phyloP scores from a whole-genome alignment of 2,113 vertebrate genomes.

The Pygoscelis antarcticus region DNA sequence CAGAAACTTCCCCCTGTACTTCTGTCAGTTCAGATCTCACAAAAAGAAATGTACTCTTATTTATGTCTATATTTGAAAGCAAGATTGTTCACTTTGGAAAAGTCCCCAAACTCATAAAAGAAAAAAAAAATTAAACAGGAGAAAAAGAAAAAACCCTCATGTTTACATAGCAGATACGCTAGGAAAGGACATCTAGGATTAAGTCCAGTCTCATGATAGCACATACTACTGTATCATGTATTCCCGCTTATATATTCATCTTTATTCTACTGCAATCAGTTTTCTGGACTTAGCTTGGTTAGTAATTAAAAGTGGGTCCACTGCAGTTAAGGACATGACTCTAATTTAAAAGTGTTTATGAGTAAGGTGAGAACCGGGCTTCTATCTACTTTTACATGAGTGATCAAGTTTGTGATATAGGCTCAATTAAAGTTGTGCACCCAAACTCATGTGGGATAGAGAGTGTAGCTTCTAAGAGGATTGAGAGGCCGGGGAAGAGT shows the following conservation, averaged over 20 bases:
- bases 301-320: not conserved
- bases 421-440: not conserved
- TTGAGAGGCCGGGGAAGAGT: not conserved
- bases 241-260: not conserved
- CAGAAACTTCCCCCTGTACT: fast-evolving
- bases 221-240: not conserved
- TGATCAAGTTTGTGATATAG: not conserved
- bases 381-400: not conserved
- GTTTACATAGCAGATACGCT: not conserved
- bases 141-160: not conserved
- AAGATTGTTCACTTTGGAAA: not conserved
- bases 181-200: not conserved
- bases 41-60: not conserved
- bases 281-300: not conserved
- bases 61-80: not conserved
- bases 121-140: not conserved
- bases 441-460: not conserved
- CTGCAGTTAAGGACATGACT: not conserved
- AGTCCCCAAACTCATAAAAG: not conserved
- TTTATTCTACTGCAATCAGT: not conserved
- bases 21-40: not conserved
- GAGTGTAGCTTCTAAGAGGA: not conserved
- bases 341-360: not conserved
- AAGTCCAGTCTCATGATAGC: not conserved
- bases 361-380: not conserved